These are phyloP conservation scores for Xiphophorus birchmanni DNA, from an alignment of 2,797 vertebrate genomes.

Conservation along the genomic window DNA sequence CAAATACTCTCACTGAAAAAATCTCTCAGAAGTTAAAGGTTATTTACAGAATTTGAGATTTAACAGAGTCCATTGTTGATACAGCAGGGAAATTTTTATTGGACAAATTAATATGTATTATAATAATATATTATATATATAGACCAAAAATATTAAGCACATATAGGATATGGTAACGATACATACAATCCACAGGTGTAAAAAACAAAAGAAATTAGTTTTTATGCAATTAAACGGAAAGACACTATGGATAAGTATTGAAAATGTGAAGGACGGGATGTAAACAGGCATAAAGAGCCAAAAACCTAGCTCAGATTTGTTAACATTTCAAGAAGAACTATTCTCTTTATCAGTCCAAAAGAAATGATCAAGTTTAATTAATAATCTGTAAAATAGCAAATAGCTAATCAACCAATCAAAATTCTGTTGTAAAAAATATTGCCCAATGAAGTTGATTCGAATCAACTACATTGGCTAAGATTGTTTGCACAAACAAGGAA, in stretches of 20 bases:
- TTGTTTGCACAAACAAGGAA: neutral
- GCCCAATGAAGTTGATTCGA: too few species aligned
- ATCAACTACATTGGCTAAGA: neutral
- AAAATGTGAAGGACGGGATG: neutral
- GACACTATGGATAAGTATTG: neutral
- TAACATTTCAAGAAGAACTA: neutral
- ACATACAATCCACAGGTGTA: neutral
- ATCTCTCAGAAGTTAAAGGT: neutral
- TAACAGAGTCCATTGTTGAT: slow-evolving; percentile 2
- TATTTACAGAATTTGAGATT: slow-evolving; percentile 13
- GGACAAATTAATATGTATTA: neutral
- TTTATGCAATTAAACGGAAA: neutral
- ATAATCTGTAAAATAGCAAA: too few species aligned
- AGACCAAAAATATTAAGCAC: neutral
- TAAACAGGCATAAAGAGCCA: neutral
- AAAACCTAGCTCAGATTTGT: neutral
- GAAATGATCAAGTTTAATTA: too few species aligned
- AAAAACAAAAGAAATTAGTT: neutral
- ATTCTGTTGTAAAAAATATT: too few species aligned
- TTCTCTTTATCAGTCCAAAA: neutral
- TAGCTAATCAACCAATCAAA: too few species aligned
- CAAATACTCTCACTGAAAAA: neutral
- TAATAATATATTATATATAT: neutral
- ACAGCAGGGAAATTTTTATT: neutral
- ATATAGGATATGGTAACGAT: neutral